Evolutionary conservation across 2,888 invertebrate species (phyloP), one percentile per base, ranked within the genome.

Genomic region (Ectobius pallidus): DNA sequence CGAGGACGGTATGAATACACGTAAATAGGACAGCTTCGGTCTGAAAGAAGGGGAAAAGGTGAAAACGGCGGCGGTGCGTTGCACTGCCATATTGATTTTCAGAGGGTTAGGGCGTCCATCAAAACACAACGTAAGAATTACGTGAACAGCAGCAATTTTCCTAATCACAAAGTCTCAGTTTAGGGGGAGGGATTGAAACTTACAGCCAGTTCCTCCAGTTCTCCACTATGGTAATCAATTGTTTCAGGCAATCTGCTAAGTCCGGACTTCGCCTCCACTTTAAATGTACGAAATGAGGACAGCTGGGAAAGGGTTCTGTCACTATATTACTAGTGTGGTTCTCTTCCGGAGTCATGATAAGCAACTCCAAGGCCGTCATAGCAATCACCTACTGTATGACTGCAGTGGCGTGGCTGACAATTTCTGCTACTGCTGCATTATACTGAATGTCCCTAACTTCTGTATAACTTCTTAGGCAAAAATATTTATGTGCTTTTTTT

Each of bases 51-150:
- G 58, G 58, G 58, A 58, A n/a, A 58, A 58, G 58, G 30, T 58
- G 58, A 30, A 55, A 55, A 58, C 32, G 25, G 58, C 58, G 30
- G 32, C 58, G 58, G 58, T 58, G 58, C 58, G 58, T 30, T 58
- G 58, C 58, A 58, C 58, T 58, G 30, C 58, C 58, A 58, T 58
- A 58, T 58, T 58, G 58, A 58, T 58, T 58, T 58, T 58, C 58
- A 58, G 58, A 30, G 58, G 58, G 27, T 30, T 27, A 16, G 18
- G 58, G 30, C 58, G 58, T 58, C 32, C 32, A 58, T 58, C 32
- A 30, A 30, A 30, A n/a, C 58, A 30, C 16, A 16, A n/a, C 22
- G 58, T n/a, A 58, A 58, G 58, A 58, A 58, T 58, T 58, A n/a
- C 58, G 30, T 25, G 58, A 16, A 32, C 30, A n/a, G n/a, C 25